Evolutionary conservation across 2,888 invertebrate genomes (phyloP), one percentile per base, ranked within the genome.

Genomic region (Tachina lurida): DNA sequence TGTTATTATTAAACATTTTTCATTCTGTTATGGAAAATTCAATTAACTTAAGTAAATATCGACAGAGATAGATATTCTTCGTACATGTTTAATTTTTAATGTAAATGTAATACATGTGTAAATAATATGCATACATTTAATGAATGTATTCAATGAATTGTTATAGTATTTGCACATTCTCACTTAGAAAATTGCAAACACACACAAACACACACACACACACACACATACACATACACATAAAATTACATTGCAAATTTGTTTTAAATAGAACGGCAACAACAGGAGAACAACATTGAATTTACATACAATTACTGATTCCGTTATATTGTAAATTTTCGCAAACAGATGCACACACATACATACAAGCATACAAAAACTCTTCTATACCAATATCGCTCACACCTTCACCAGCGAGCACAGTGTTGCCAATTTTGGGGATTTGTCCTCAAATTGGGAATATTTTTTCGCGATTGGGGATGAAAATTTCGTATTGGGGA

Each of bases 41-140:
- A 88, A 88, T 88, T 88, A 88, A 82, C 87, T 87, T 88, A 85
- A 87, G 87, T 88, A 88, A 88, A 88, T 87, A 88, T 80, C 84
- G 87, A 87, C 86, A 86, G 86, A 84, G 84, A 87, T 87, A 87
- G 84, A 87, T 31, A 31, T 31, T 31, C 31, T 31, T 31, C 31
- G 31, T 31, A 31, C 31, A 31, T 87, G 86, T 88, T 88, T 87
- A 88, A 88, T 88, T 88, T 88, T 85, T 86, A 84, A 87, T 84
- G 84, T 84, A 87, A 84, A 81, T 88, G 84, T 68, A 78, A 77
- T 43, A 79, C 56, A 22, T 56, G 56, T 15, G 7, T 68, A 45
- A 75, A 3, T 56, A 7, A 15, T 49, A 67, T 49, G 62, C 39
- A 75, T 39, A 78, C 22, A 73, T 39, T 63, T 15, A 75, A 63